Evolutionary conservation across 2,113 vertebrate genomes (phyloP).

Genomic region (Trogon surrucura): DNA sequence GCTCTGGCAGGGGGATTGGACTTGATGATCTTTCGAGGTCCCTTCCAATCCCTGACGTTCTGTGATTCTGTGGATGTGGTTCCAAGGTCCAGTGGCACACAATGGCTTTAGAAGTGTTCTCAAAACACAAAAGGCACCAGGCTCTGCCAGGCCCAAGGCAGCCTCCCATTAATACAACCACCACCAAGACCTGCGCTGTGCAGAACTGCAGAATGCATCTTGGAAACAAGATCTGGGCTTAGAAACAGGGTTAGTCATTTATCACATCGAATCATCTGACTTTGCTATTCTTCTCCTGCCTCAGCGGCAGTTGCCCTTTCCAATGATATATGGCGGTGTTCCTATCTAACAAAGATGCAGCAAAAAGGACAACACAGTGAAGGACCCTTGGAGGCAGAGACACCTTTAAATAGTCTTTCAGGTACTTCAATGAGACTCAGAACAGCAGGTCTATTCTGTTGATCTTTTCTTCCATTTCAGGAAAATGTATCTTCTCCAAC

Average conservation of each 20-base stretch:
- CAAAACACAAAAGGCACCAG: neutral
- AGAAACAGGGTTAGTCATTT: conserved; percentile 12
- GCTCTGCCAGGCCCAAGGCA: neutral
- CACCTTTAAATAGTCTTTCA: neutral
- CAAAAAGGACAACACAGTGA: neutral
- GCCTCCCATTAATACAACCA: neutral
- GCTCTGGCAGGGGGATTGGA: no score
- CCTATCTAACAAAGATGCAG: neutral
- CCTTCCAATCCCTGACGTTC: no score
- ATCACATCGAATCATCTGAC: neutral
- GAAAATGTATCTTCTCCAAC: neutral
- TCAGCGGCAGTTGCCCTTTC: conserved; percentile 33
- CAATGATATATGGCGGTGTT: neutral
- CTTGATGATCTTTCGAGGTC: no score
- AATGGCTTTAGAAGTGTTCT: neutral
- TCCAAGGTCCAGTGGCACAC: neutral
- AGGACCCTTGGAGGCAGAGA: neutral
- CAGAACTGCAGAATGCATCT: neutral
- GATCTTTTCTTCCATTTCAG: neutral
- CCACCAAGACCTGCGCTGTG: neutral
- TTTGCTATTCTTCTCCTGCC: neutral
- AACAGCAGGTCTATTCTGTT: neutral
- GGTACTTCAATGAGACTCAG: neutral
- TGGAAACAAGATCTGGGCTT: neutral
- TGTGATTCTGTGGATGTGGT: no score